Percentiles rank a stretch among this genome's conserved stretches.
These are phyloP conservation scores for Syngnathus typhle DNA, from an alignment of 2,113 vertebrate species.

Conservation along the genomic window DNA sequence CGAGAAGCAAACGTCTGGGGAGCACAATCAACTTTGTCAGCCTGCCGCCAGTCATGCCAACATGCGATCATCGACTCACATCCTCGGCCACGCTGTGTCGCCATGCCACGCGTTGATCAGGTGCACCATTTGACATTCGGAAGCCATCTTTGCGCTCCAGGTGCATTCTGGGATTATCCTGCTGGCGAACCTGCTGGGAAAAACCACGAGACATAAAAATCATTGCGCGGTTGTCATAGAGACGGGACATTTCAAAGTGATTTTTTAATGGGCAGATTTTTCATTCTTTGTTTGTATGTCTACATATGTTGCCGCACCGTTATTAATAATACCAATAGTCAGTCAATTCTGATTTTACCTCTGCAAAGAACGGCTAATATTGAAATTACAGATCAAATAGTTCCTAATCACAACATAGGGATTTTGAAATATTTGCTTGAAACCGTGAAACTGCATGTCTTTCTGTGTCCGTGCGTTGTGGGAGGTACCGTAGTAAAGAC, in stretches of 20 bases:
- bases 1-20: conserved; percentile 47
- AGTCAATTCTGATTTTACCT: too few relatives aligned
- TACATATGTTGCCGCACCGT: not conserved
- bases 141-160: conserved; percentile 24
- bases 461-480: not conserved
- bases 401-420: too few relatives aligned
- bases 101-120: conserved; percentile 29
- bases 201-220: not conserved
- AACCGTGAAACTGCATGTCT: too few relatives aligned
- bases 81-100: conserved; percentile 49
- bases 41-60: too few relatives aligned
- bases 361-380: too few relatives aligned
- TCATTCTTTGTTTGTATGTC: not conserved
- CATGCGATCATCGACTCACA: conserved; percentile 17
- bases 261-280: not conserved
- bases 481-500: conserved; percentile 16
- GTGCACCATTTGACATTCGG: conserved; percentile 47
- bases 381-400: too few relatives aligned
- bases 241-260: not conserved
- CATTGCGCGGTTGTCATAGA: not conserved
- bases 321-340: too few relatives aligned
- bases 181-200: conserved; percentile 23
- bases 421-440: too few relatives aligned
- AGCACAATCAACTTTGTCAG: not conserved
- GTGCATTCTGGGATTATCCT: conserved; percentile 45